phyloP scores from a whole-genome alignment of 2,113 vertebrate species.

The Gorilla gorilla region DNA sequence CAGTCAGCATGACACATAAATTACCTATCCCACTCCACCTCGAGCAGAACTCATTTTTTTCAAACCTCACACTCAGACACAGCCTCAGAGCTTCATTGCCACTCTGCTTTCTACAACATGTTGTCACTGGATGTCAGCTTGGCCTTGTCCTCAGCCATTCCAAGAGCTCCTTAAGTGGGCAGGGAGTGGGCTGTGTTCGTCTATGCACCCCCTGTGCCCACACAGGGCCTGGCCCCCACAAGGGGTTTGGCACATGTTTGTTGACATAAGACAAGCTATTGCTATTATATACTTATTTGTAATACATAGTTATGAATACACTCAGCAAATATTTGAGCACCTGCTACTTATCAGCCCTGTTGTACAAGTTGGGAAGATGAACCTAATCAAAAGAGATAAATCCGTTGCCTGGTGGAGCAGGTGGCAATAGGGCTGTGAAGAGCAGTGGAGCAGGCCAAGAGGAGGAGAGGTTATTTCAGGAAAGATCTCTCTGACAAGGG shows the following conservation, averaged over 20 bases:
- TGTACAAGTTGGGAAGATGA: neutral
- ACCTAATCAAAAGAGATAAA: neutral
- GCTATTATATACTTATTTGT: neutral
- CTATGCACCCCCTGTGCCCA: neutral
- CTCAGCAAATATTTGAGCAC: neutral
- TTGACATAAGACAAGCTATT: neutral
- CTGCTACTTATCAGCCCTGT: neutral
- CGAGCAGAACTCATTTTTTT: neutral
- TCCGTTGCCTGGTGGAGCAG: too few species aligned
- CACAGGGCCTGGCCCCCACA: neutral
- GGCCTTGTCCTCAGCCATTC: neutral
- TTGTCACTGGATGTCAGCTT: too few species aligned
- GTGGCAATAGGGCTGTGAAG: rapidly evolving
- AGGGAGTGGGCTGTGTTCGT: neutral
- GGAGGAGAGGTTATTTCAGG: neutral
- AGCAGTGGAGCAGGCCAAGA: neutral
- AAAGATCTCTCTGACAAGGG: neutral
- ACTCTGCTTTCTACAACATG: neutral
- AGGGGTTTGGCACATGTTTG: neutral
- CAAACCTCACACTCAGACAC: neutral
- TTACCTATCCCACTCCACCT: too few species aligned
- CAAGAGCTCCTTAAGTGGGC: neutral
- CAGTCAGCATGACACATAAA: neutral
- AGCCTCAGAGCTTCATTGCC: neutral
- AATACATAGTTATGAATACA: neutral